Percentiles rank a stretch among this genome's conserved stretches.
Evolutionary conservation across 2,888 invertebrate species (phyloP).

Genomic region (Subacronicta megacephala): DNA sequence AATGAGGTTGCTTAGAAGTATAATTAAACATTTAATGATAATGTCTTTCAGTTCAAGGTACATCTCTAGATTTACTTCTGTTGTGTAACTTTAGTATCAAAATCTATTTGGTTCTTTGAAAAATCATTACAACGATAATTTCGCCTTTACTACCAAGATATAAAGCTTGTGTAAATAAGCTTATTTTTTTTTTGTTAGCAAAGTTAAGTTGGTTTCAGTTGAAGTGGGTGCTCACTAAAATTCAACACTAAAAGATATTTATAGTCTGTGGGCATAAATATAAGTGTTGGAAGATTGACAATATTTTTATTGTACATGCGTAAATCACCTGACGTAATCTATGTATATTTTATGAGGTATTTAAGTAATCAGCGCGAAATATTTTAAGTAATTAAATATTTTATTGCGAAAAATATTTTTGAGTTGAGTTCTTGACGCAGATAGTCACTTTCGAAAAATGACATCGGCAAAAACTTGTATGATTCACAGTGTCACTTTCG

Average conservation of each 20-base stretch:
- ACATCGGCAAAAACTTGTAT: too few relatives aligned
- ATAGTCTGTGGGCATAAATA: slow-evolving; percentile 8
- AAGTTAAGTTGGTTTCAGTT: slow-evolving; percentile 5
- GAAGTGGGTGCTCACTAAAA: slow-evolving; percentile 25
- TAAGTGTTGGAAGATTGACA: slow-evolving; percentile 17
- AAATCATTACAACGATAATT: neutral
- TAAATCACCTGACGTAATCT: slow-evolving; percentile 10
- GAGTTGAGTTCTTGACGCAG: too few relatives aligned
- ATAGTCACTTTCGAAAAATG: too few relatives aligned
- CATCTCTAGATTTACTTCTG: slow-evolving; percentile 25
- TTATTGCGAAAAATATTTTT: too few relatives aligned
- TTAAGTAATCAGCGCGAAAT: slow-evolving; percentile 3
- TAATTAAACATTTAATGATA: slow-evolving; percentile 20
- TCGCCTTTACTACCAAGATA: neutral
- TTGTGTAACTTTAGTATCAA: slow-evolving; percentile 5
- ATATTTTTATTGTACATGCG: slow-evolving; percentile 16
- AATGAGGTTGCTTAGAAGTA: slow-evolving; percentile 13
- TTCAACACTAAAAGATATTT: slow-evolving; percentile 26
- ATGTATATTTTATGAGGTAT: neutral
- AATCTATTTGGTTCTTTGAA: neutral
- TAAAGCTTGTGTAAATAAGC: neutral
- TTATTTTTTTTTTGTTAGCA: neutral
- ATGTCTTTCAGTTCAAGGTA: slow-evolving; percentile 18
- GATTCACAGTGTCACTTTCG: too few relatives aligned
- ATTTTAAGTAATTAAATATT: neutral